phyloP scores from a whole-genome alignment of 2,888 invertebrate species.

The Patella depressa region DNA sequence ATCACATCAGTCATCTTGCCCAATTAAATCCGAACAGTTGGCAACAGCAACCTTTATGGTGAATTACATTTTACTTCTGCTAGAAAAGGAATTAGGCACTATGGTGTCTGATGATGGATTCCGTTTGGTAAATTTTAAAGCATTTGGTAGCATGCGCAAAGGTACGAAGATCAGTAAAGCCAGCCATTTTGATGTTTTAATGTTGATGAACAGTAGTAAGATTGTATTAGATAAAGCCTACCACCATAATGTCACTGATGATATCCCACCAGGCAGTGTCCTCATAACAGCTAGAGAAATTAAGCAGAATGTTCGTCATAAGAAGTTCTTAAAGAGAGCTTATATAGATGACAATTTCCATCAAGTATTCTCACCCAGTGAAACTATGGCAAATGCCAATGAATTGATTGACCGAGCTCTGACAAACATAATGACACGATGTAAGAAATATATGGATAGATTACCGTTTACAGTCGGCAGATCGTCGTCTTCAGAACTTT shows the following conservation, averaged over 20 bases:
- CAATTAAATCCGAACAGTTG: conserved; percentile 44
- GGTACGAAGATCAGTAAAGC: conserved; percentile 44
- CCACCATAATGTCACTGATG: conserved; percentile 32
- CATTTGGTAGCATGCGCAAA: conserved; percentile 50
- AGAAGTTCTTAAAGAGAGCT: conserved; percentile 18
- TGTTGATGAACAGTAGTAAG: conserved; percentile 42
- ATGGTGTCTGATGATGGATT: conserved; percentile 32
- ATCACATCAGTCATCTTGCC: conserved; percentile 47
- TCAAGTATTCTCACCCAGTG: conserved; percentile 34
- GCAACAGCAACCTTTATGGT: conserved; percentile 45
- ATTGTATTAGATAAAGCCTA: conserved; percentile 36
- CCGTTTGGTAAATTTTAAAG: conserved; percentile 43
- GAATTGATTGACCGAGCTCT: conserved; percentile 47
- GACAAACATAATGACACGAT: conserved; percentile 46
- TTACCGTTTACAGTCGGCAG: conserved; percentile 53
- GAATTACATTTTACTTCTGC: conserved; percentile 48
- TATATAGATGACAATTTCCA: conserved; percentile 24
- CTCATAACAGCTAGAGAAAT: conserved; percentile 39
- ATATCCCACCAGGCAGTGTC: conserved; percentile 51
- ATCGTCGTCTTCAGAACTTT: conserved; percentile 38
- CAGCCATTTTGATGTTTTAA: conserved; percentile 52
- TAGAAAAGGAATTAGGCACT: conserved; percentile 46
- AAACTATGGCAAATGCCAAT: conserved; percentile 39
- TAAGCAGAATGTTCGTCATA: conserved; percentile 5
- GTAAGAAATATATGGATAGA: conserved; percentile 45